Base-by-base conservation (phyloP, 2,888 invertebrate species). In the Folsomia candida region DNA sequence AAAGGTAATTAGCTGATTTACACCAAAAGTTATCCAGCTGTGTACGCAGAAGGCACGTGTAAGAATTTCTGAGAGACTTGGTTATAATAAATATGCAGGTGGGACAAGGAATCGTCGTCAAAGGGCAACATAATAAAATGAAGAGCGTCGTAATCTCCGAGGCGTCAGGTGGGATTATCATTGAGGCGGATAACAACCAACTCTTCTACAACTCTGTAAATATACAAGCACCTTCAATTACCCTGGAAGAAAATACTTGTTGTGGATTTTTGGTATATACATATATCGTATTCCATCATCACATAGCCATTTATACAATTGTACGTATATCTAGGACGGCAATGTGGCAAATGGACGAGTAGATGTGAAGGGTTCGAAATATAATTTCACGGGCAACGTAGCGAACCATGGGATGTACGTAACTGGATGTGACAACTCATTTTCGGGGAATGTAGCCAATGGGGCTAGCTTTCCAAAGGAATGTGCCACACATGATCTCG, bases 101-200 rank as follows among this genome's bases (percentile, higher is more conserved):
- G 4, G 75, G 75, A 18, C 73, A 76, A 67, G 79, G 77, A 18
- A 74, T 79, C n/a, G 68, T 76, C 0, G 59, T 75, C 3, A 72
- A 69, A 58, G 77, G 77, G 20, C 65, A 67, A 14, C 73, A 72
- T 14, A 78, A 78, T 59, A 75, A 64, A n/a, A 71, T 79, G 29
- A 78, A 76, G 51, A 76, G 77, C 29, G 76, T 77, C 26, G 79
- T 79, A 57, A 79, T 79, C 61, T 76, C 76, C 6, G 79, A 79
- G 61, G 79, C 78, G 9, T 73, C 70, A 25, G 74, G 76, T 54
- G 78, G 79, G 6, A 76, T 79, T 54, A 67, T 78, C 26, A 47
- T 79, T 25, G 79, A 79, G 60, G 67, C 67, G 11, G 73, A 72
- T 59, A 58, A 61, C 25, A 72, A 75, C 28, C 73, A 68, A 20